Base-by-base conservation (phyloP, 2,113 vertebrate genomes). In the Rana temporaria region DNA sequence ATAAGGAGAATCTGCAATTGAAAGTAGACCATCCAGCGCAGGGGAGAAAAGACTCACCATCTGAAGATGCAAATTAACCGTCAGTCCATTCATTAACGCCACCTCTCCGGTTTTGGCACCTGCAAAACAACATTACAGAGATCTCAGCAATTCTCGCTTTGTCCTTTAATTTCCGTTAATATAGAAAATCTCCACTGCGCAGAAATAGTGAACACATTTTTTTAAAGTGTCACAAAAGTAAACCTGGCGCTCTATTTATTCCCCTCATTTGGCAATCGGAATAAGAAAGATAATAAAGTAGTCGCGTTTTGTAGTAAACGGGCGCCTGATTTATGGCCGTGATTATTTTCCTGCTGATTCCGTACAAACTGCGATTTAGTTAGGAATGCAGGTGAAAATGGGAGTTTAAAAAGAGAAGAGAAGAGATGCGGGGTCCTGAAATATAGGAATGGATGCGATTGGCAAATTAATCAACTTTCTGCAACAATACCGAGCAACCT, bases 31-130 rank as follows among this genome's bases (percentile, higher is more conserved):
- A 85, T 75, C 65, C 64, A 12, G 79, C 80, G 0, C 32, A 67
- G 86, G 69, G 56, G 26, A 89, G 85, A 85, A 34, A 16, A 69
- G 80, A 85, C 90, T 88, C 92, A 99, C 98, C 96, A 99, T 84
- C 14, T 92, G 89, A 62, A 99, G 96, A 88, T 99, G 98, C 80
- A 99, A 89, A 90, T 99, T 99, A 55, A 99, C 95, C 1, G 95
- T 98, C 86, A 99, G 89, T 7, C 93, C 96, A 4, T 98, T 99
- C 96, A 99, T 97, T 91, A 99, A 86, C 0, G 87, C 93, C 86
- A 95, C 86, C 89, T 96, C 95, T 68, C 91, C 89, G 56, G 85
- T 90, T 79, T 85, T 89, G 52, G 94, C 93, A 64, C 95, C 95
- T 96, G 87, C 68, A 91, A 92, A 89, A 84, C 56, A 86, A 87